Evolutionary conservation across 2,113 vertebrate species (phyloP).

Genomic region (Pagrus major): DNA sequence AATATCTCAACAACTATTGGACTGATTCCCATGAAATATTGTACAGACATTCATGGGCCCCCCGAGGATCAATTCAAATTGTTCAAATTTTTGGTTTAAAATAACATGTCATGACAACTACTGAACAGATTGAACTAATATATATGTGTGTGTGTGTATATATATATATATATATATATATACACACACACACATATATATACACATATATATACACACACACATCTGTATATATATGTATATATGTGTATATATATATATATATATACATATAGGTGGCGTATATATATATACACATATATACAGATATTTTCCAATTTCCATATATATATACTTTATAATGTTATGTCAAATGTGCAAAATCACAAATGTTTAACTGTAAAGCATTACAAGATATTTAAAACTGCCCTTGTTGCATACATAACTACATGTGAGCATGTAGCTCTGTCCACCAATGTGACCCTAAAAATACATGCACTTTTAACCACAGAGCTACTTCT

Average conservation of each 20-base stretch:
- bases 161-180: too few relatives aligned
- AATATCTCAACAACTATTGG: not conserved
- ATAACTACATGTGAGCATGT: not conserved
- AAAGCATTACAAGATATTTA: not conserved
- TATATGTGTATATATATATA: too few relatives aligned
- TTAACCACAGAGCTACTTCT: constrained; percentile 10
- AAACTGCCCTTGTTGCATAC: not conserved
- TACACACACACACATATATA: too few relatives aligned
- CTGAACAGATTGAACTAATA: too few relatives aligned
- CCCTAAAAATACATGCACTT: constrained; percentile 38
- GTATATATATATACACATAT: too few relatives aligned
- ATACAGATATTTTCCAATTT: too few relatives aligned
- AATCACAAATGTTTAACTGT: not conserved
- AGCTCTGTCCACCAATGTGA: constrained; percentile 29
- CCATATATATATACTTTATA: too few relatives aligned
- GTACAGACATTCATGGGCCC: not conserved
- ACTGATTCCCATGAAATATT: not conserved
- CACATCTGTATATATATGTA: too few relatives aligned
- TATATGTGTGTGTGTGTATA: too few relatives aligned
- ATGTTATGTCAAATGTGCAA: not conserved
- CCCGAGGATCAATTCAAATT: not conserved
- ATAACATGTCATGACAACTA: too few relatives aligned
- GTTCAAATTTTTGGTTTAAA: not conserved
- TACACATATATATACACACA: too few relatives aligned
- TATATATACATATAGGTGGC: too few relatives aligned